Evolutionary conservation across 2,113 vertebrate genomes (phyloP), one percentile per base, ranked within the genome.

Genomic region (Epinephelus cyanopodus): DNA sequence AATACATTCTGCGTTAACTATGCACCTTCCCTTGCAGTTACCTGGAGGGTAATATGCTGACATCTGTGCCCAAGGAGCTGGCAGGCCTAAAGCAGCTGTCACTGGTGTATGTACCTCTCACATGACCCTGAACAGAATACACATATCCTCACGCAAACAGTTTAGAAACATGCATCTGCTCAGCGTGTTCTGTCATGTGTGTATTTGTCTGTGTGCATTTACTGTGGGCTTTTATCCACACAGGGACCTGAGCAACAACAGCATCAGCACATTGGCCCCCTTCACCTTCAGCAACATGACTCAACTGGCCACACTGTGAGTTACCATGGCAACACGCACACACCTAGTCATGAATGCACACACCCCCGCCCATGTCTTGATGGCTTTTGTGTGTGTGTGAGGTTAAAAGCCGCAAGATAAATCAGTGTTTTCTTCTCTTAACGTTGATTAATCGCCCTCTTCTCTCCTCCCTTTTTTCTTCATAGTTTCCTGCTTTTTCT

Each of bases 161-260:
- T 68, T 62, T 61, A 18, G 0, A 14, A 5, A 45, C 60, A 33
- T 61, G 65, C 23, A 39, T 66, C 23, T 72, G 56, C 37, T 37
- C 12, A 48, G 27, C 10, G 1, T 56, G 45, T 19, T 45, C 21
- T n/a, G 3, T 7, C 6, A 37, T 69, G 58, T 87, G 45, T 79
- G 15, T 83, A 17, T 79, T 10, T 81, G 15, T 84, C 12, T 81
- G 7, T 53, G 57, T 74, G 54, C 15, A 3, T 77, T 81, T 14
- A 83, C 67, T 64, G 21, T 54, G 12, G 61, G 21, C 61, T 75
- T 90, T 54, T 73, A 23, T 87, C 57, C 47, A 72, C 60, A 25
- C 91, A 99, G 98, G 76, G 98, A 99, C 94, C 92, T 99, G 90
- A 99, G 98, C 95, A 99, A 99, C 96, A 99, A 99, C 95, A 99